These are phyloP conservation scores for Montipora cactus DNA, from an alignment of 64 coral and sea anemone species.

Conservation along the genomic window DNA sequence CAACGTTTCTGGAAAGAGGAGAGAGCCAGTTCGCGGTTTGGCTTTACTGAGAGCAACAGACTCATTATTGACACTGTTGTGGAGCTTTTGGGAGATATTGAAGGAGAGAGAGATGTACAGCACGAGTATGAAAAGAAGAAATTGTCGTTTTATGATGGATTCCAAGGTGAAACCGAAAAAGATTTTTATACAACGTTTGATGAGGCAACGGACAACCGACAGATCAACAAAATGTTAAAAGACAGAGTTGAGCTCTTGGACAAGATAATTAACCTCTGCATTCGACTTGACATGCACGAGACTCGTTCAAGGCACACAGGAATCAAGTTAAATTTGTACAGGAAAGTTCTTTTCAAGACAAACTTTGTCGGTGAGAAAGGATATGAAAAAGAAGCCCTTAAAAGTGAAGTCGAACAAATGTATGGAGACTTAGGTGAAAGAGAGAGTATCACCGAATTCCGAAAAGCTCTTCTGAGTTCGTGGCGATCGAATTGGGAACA, in stretches of 20 bases:
- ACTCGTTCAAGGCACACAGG: not conserved
- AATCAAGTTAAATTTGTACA: not conserved
- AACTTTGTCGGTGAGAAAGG: not conserved
- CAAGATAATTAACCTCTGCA: not conserved
- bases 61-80: slow-evolving; percentile 11
- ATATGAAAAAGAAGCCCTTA: not conserved
- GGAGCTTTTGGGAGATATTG: not conserved
- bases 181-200: not conserved
- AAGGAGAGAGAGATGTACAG: not conserved
- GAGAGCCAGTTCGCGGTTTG: not conserved
- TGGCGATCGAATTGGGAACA: not conserved
- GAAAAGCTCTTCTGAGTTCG: not conserved
- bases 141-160: not conserved
- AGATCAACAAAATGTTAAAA: not conserved
- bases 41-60: not conserved
- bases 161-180: not conserved
- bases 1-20: slow-evolving; percentile 8
- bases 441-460: not conserved
- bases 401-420: not conserved
- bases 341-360: not conserved
- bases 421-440: not conserved
- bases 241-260: not conserved
- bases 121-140: not conserved
- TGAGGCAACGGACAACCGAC: not conserved
- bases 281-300: not conserved